Conservation (phyloP, 2,888 invertebrate genomes). For the Drosophila tanythrix region DNA sequence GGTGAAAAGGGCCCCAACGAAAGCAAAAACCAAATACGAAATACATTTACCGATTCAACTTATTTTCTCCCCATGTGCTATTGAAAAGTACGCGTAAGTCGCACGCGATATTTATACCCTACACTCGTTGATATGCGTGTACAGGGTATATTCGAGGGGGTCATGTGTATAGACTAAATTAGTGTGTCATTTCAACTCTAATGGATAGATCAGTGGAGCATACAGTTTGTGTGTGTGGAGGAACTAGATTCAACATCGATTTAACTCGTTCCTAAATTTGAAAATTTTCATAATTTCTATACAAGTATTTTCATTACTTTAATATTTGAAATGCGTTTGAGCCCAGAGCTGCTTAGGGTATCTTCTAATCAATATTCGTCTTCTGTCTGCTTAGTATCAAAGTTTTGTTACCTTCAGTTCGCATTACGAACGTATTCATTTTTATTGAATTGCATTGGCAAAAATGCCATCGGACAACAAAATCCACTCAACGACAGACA, state of each 20-base stretch:
- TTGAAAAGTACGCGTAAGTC: slow-evolving; percentile 57
- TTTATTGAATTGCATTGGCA: slow-evolving; percentile 67
- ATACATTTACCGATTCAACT: slow-evolving; percentile 45
- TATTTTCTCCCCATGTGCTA: slow-evolving; percentile 46
- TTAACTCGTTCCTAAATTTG: neutral
- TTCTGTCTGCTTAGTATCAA: neutral
- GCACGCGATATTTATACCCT: slow-evolving; percentile 58
- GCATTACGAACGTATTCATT: slow-evolving; percentile 38
- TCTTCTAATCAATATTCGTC: neutral
- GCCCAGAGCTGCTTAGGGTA: slow-evolving; percentile 6
- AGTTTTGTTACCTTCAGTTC: slow-evolving; percentile 55
- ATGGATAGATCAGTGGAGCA: neutral
- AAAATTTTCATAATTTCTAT: neutral
- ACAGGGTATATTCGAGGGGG: neutral
- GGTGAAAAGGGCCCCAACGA: slow-evolving; percentile 37
- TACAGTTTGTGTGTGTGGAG: neutral
- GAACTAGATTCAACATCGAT: neutral
- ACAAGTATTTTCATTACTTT: neutral
- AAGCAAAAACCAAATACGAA: slow-evolving; percentile 42
- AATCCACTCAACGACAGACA: slow-evolving; percentile 64
- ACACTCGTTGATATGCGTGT: neutral
- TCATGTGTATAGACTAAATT: neutral
- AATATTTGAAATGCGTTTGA: neutral
- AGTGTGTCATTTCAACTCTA: neutral
- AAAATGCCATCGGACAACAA: slow-evolving; percentile 63